A percentile compares a stretch with the other conserved stretches of the same genome.
Conservation (phyloP, 2,888 invertebrate genomes). For the Lasioglossum morio region DNA sequence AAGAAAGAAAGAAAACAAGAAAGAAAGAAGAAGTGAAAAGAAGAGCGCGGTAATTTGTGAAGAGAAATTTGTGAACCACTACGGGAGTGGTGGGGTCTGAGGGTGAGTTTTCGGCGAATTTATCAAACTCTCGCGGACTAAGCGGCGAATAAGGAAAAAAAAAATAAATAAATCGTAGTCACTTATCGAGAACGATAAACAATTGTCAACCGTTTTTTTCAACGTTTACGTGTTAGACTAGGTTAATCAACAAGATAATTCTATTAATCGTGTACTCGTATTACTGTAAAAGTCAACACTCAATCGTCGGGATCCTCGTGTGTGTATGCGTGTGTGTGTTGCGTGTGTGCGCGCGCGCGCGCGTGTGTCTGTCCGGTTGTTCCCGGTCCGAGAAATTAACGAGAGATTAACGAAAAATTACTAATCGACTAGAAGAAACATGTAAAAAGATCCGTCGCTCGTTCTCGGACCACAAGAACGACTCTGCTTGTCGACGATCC, state of each 20-base stretch:
- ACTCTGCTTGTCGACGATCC: conserved; percentile 39
- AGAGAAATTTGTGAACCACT: conserved; percentile 37
- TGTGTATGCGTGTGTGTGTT: conserved; percentile 2
- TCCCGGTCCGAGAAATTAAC: conserved; percentile 37
- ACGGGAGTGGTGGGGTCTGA: background rate
- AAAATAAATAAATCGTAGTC: conserved; percentile 36
- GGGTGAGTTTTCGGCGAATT: conserved; percentile 44
- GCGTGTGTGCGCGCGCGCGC: too few relatives aligned
- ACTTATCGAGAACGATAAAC: conserved; percentile 55
- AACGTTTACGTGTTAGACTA: conserved; percentile 78
- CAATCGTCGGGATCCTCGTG: conserved; percentile 51
- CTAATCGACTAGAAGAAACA: background rate
- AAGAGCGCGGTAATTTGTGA: background rate
- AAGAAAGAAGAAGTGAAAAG: background rate
- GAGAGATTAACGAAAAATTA: background rate
- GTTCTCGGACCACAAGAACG: background rate
- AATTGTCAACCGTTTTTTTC: conserved; percentile 80
- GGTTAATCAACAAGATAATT: conserved; percentile 63
- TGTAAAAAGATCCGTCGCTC: background rate
- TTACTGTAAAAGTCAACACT: conserved; percentile 61
- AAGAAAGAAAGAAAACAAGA: conserved; percentile 13
- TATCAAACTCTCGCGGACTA: conserved; percentile 51
- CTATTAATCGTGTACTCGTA: conserved; percentile 69
- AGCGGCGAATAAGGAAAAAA: background rate
- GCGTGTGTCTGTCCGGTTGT: background rate